Evolutionary conservation across 2,113 vertebrate species (phyloP).

Genomic region (Nesogale talazaci): DNA sequence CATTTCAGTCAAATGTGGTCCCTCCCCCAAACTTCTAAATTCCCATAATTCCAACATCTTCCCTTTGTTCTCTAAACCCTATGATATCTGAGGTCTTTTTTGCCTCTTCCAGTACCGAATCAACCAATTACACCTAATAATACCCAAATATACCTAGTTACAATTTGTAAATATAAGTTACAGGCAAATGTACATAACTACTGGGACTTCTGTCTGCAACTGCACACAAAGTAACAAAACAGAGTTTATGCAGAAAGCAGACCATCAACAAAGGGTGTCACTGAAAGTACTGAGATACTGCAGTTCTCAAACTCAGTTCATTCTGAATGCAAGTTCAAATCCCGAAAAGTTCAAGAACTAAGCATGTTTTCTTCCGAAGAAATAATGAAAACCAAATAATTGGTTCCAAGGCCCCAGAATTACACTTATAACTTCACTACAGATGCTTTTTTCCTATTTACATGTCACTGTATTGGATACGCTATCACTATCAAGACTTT

Average conservation of each 20-base stretch:
- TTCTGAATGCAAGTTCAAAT: no score
- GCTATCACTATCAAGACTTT: no score
- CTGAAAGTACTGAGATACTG: background rate
- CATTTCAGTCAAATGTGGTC: background rate
- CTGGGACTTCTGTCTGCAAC: slow-evolving; percentile 25
- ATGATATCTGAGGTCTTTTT: background rate
- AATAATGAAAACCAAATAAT: no score
- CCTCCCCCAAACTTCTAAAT: background rate
- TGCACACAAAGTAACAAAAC: background rate
- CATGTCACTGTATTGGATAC: no score
- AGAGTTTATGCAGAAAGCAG: background rate
- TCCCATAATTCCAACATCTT: slow-evolving; percentile 37
- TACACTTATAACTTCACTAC: no score
- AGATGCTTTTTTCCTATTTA: no score
- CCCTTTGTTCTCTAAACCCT: slow-evolving; percentile 4
- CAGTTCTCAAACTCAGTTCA: no score
- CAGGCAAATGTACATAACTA: background rate
- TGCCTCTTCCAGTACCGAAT: background rate
- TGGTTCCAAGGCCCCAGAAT: no score
- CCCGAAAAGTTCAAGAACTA: no score
- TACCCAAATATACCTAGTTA: background rate
- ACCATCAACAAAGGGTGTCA: background rate
- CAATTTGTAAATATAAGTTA: background rate
- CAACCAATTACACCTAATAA: slow-evolving; percentile 31
- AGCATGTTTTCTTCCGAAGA: no score